A percentile compares a stretch with the other conserved stretches of the same genome.
Conservation (phyloP, 1,140 invertebrate genomes). For the Macrobrachium nipponense region DNA sequence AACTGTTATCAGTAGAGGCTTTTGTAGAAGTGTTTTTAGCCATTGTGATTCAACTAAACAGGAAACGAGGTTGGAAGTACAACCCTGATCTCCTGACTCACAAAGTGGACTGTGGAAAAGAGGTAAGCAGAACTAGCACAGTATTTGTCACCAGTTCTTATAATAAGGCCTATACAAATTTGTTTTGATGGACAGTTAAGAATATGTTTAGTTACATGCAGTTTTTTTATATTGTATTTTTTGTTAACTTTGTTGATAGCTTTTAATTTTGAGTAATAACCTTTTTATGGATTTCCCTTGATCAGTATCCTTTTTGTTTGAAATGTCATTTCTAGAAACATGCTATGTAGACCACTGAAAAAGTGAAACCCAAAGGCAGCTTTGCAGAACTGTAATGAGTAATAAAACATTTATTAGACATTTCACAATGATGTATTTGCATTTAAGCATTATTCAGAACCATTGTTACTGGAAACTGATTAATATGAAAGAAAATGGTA, state of each 20-base stretch:
- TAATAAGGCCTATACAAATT: too few species aligned
- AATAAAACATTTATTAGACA: too few species aligned
- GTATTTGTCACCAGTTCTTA: background rate
- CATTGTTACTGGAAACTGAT: too few species aligned
- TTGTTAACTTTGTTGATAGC: background rate
- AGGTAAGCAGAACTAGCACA: constrained; percentile 30
- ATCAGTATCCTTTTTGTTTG: too few species aligned
- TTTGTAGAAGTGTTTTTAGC: constrained; percentile 55
- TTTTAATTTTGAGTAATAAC: background rate
- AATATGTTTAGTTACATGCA: background rate
- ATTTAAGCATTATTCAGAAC: too few species aligned
- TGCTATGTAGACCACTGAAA: too few species aligned
- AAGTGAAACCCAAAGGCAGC: too few species aligned
- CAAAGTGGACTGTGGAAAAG: constrained; percentile 30
- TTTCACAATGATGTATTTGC: too few species aligned
- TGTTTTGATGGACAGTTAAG: too few species aligned
- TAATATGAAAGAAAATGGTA: too few species aligned
- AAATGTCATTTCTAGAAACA: too few species aligned
- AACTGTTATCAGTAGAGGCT: constrained; percentile 41
- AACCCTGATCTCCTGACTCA: constrained; percentile 45
- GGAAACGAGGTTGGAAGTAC: constrained; percentile 52
- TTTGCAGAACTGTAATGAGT: too few species aligned
- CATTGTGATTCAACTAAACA: constrained; percentile 51
- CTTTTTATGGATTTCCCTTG: background rate
- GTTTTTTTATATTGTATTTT: background rate